Evolutionary conservation across 2,888 invertebrate species (phyloP).

Genomic region (Drosophila pseudotalamancana): DNA sequence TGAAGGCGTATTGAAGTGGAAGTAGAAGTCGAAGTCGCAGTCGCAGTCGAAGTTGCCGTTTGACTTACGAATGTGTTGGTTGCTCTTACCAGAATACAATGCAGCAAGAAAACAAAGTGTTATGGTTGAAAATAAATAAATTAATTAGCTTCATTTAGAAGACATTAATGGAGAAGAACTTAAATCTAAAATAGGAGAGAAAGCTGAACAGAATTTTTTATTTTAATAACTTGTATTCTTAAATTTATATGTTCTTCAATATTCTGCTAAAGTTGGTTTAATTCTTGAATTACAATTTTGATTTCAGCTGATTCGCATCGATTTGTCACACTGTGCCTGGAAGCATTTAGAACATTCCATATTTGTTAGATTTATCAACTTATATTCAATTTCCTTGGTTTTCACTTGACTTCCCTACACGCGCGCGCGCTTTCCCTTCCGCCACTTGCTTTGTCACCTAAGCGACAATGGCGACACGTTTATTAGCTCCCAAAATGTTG

Average conservation of each 20-base stretch:
- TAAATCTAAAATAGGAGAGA: too few relatives aligned
- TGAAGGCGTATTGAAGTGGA: conserved; percentile 49
- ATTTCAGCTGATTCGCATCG: too few relatives aligned
- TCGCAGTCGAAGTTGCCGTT: conserved; percentile 54
- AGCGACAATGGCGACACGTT: conserved; percentile 60
- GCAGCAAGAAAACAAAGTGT: not conserved
- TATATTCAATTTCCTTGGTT: conserved; percentile 66
- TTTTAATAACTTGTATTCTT: too few relatives aligned
- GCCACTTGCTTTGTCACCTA: conserved; percentile 47
- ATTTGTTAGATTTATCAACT: conserved; percentile 55
- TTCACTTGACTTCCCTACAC: conserved; percentile 46
- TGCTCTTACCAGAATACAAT: conserved; percentile 13
- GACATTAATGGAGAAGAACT: too few relatives aligned
- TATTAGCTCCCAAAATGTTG: conserved; percentile 46
- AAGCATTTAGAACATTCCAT: conserved; percentile 18
- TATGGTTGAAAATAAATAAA: conserved; percentile 8
- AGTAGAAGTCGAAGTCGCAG: conserved; percentile 59
- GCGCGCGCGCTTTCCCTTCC: not conserved
- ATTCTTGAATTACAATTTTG: not conserved
- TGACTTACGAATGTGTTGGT: conserved; percentile 38
- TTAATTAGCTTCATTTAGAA: not conserved
- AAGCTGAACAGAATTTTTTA: too few relatives aligned
- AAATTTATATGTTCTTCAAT: too few relatives aligned
- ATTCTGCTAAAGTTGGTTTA: too few relatives aligned
- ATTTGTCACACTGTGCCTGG: conserved; percentile 32